Conservation (phyloP, 2,888 invertebrate genomes). For the Troilus luridus region DNA sequence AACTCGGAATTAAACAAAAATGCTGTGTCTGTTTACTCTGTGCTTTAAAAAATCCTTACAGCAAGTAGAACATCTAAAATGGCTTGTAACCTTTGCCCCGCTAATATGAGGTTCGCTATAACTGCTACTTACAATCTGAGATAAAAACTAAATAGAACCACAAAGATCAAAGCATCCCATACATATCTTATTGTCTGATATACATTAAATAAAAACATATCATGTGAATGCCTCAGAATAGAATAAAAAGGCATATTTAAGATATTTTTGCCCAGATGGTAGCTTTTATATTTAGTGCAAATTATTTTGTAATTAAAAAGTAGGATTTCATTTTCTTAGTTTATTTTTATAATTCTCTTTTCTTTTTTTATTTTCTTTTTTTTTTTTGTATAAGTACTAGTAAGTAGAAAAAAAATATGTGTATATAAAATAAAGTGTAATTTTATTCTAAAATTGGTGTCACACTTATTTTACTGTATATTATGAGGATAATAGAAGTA, state of each 20-base stretch:
- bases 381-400: not conserved
- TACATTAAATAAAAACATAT: conserved; percentile 48
- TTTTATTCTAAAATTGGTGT: conserved; percentile 58
- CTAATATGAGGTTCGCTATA: not conserved
- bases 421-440: conserved; percentile 54
- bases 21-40: not conserved
- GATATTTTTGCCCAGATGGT: conserved; percentile 53
- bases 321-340: conserved; percentile 2
- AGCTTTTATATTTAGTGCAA: conserved; percentile 55
- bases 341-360: not conserved
- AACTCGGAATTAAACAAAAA: not conserved
- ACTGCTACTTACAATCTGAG: not conserved
- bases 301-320: conserved; percentile 53
- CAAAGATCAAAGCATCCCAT: conserved; percentile 23
- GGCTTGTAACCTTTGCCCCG: not conserved
- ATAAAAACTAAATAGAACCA: not conserved
- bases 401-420: conserved; percentile 4
- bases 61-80: not conserved
- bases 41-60: not conserved
- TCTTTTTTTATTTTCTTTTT: not conserved
- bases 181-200: conserved; percentile 52
- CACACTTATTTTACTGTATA: conserved; percentile 54
- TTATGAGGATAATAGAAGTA: conserved; percentile 45
- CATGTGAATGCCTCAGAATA: conserved; percentile 50
- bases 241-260: conserved; percentile 48